Conservation (phyloP, 1,140 invertebrate species). For the Acromyrmex heyeri region DNA sequence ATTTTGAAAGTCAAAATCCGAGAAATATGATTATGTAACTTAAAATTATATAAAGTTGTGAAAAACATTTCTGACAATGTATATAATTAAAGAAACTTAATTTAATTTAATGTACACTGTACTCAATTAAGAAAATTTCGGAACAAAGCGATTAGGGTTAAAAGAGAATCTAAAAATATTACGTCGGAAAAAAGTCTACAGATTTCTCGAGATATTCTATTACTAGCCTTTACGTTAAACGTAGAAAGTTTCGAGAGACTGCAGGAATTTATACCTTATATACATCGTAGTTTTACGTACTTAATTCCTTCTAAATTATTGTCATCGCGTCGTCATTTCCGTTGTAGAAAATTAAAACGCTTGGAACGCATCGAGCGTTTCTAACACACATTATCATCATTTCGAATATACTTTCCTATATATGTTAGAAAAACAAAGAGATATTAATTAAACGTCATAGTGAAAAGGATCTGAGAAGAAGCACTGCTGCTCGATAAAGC, state of each 20-base stretch:
- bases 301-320: slow-evolving; percentile 44
- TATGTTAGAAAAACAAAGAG: slow-evolving; percentile 7
- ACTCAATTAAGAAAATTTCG: too few relatives aligned
- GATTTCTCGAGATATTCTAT: slow-evolving; percentile 5
- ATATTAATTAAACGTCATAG: not conserved
- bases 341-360: slow-evolving; percentile 14
- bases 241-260: slow-evolving; percentile 22
- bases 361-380: not conserved
- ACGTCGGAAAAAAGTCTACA: not conserved
- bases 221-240: slow-evolving; percentile 3
- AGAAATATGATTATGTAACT: too few relatives aligned
- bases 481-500: not conserved
- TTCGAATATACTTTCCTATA: not conserved
- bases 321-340: slow-evolving; percentile 27
- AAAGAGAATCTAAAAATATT: not conserved
- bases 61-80: too few relatives aligned
- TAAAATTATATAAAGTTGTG: too few relatives aligned
- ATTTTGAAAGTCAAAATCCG: too few relatives aligned
- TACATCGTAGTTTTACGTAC: slow-evolving; percentile 3
- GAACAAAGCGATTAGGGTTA: not conserved
- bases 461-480: slow-evolving; percentile 34
- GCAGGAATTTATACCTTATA: not conserved
- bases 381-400: slow-evolving; percentile 1
- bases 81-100: too few relatives aligned
- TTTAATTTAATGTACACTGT: too few relatives aligned